phyloP scores from a whole-genome alignment of 2,797 vertebrate species.

The Prunella strophiata region DNA sequence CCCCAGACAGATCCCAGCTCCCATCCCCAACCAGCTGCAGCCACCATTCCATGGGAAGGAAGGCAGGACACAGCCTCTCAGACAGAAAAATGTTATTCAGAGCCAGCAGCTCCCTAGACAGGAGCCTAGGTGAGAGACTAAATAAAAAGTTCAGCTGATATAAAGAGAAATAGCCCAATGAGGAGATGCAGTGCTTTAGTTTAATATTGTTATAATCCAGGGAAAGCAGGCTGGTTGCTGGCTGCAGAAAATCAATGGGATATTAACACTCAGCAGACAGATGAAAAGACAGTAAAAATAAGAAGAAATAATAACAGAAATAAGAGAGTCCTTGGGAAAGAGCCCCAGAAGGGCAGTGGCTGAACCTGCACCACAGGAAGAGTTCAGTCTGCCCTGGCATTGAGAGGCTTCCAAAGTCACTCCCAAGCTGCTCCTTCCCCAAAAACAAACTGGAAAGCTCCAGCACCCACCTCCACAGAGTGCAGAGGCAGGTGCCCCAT shows the following conservation, averaged over 20 bases:
- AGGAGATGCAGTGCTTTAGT: not conserved
- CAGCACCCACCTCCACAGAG: not conserved
- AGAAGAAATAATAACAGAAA: not conserved
- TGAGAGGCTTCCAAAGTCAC: not conserved
- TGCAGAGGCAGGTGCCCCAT: not conserved
- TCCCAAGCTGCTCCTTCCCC: not conserved
- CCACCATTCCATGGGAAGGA: not conserved
- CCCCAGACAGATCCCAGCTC: not conserved
- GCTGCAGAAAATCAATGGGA: constrained; percentile 38
- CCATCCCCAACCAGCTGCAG: not conserved
- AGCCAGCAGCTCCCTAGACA: not conserved
- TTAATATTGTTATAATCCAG: not conserved
- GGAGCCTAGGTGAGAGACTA: not conserved
- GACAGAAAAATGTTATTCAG: accelerated
- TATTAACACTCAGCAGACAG: not conserved
- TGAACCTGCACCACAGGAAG: not conserved
- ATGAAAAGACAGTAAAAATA: constrained; percentile 1
- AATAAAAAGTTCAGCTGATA: not conserved
- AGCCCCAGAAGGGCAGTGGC: not conserved
- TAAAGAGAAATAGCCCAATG: not conserved
- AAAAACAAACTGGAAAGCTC: not conserved
- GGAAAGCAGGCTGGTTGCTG: not conserved
- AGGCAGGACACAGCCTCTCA: not conserved
- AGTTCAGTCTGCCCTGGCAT: not conserved
- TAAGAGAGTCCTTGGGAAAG: not conserved